phyloP scores from a whole-genome alignment of 2,113 vertebrate genomes.

The Brevimyrus niger region DNA sequence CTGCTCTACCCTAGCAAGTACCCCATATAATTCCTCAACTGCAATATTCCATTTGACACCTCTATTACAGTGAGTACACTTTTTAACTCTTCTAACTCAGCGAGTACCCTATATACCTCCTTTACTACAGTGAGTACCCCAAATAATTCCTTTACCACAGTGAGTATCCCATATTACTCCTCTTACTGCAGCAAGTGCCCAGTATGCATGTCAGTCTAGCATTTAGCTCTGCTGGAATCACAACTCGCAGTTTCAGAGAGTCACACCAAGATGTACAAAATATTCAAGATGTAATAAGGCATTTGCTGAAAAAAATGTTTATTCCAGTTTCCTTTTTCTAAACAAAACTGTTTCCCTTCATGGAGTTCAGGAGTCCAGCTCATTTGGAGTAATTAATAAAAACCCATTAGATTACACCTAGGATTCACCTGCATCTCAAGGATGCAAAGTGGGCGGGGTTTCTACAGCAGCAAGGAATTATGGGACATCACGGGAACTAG shows the following conservation, averaged over 20 bases:
- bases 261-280: not conserved
- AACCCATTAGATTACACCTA: not conserved
- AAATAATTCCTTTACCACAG: too few relatives aligned
- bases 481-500: not conserved
- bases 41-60: not conserved
- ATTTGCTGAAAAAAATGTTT: not conserved
- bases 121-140: not conserved
- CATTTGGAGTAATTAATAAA: not conserved
- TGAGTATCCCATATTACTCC: too few relatives aligned
- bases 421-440: not conserved
- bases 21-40: not conserved
- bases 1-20: not conserved
- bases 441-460: not conserved
- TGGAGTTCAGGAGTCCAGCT: not conserved
- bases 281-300: not conserved
- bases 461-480: not conserved
- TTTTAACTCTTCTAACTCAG: not conserved
- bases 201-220: not conserved
- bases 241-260: not conserved
- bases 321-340: not conserved
- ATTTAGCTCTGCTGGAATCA: not conserved
- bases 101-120: not conserved
- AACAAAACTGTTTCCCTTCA: not conserved
- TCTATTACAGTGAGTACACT: too few relatives aligned
- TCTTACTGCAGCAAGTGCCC: not conserved